Conservation (phyloP, 1,140 invertebrate genomes). For the Epicauta chinensis region DNA sequence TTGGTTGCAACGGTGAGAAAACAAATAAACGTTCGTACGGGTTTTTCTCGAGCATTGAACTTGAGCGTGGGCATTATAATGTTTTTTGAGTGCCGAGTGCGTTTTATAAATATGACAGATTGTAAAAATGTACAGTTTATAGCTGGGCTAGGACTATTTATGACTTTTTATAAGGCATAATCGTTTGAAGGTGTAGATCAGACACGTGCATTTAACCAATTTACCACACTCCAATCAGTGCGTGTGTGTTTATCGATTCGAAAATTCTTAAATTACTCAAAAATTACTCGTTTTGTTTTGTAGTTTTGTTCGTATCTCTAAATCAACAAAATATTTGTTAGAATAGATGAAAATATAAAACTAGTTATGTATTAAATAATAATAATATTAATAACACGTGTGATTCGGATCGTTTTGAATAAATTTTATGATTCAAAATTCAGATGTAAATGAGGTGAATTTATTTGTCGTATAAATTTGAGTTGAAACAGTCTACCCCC, state of each 20-base stretch:
- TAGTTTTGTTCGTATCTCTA: slow-evolving; percentile 1
- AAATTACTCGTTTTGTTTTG: no score
- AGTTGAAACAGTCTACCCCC: slow-evolving; percentile 13
- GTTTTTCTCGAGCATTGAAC: slow-evolving; percentile 15
- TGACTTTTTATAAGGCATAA: slow-evolving; percentile 13
- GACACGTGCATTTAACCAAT: slow-evolving; percentile 9
- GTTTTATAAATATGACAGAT: slow-evolving; percentile 17
- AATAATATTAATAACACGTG: slow-evolving; percentile 6
- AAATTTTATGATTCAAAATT: slow-evolving; percentile 17
- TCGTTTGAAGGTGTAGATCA: slow-evolving; percentile 10
- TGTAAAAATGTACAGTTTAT: slow-evolving; percentile 13
- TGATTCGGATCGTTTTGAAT: slow-evolving; percentile 12
- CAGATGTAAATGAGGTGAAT: slow-evolving; percentile 20
- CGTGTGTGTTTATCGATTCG: no score
- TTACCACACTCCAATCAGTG: background rate
- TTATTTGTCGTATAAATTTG: slow-evolving; percentile 21
- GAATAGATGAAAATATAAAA: slow-evolving; percentile 1
- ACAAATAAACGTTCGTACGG: slow-evolving; percentile 14
- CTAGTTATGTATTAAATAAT: slow-evolving; percentile 9
- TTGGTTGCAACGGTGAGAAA: slow-evolving; percentile 10
- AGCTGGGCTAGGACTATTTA: slow-evolving; percentile 12
- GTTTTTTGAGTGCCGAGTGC: slow-evolving; percentile 15
- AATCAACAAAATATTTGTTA: background rate
- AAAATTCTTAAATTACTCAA: no score
- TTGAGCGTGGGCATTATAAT: slow-evolving; percentile 14